Evolutionary conservation across 2,113 vertebrate species (phyloP).

Genomic region (Alaudala cheleensis): DNA sequence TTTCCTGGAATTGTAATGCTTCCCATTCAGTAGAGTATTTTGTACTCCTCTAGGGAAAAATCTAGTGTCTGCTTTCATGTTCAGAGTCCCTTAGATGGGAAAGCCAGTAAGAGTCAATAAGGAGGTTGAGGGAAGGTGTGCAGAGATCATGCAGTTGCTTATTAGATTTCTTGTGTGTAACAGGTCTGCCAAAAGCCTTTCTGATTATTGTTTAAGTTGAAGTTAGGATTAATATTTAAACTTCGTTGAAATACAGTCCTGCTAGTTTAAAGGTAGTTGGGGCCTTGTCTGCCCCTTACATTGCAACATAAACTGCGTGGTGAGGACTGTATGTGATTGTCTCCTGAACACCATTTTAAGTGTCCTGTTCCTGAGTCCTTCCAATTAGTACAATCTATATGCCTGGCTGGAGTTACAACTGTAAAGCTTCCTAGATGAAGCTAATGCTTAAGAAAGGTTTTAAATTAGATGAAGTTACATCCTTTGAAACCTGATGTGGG

Average conservation of each 20-base stretch:
- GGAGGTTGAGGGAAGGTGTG: background rate
- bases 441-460: background rate
- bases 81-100: background rate
- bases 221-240: conserved; percentile 22
- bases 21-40: background rate
- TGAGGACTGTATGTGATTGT: background rate
- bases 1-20: background rate
- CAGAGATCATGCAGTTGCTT: background rate
- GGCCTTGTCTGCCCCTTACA: background rate
- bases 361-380: background rate
- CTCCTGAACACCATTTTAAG: background rate
- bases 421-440: background rate
- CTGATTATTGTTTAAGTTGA: background rate
- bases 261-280: background rate
- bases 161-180: background rate
- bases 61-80: background rate
- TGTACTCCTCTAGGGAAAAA: background rate
- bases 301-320: background rate
- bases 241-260: background rate
- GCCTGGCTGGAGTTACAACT: background rate
- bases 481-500: background rate
- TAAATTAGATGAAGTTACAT: background rate
- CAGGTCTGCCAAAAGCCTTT: background rate
- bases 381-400: background rate
- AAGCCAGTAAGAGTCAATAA: background rate